These are phyloP conservation scores for Perizoma flavofasciatum DNA, from an alignment of 2,888 invertebrate species.

Conservation along the genomic window DNA sequence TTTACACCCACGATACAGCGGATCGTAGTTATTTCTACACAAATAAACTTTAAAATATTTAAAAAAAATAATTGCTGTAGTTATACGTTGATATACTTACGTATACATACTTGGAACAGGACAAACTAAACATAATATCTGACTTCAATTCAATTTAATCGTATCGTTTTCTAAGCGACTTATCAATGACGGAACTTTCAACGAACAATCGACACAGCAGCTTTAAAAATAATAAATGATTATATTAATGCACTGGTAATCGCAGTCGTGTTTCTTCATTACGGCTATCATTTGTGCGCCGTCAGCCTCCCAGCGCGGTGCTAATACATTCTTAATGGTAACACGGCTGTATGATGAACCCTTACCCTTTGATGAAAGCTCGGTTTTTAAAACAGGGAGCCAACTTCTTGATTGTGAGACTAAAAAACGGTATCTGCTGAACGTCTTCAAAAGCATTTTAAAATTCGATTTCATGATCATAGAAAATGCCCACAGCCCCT, in stretches of 20 bases:
- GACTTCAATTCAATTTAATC: background rate
- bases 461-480: no score
- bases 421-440: no score
- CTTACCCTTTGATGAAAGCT: constrained; percentile 9
- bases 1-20: no score
- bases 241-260: constrained; percentile 58
- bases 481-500: no score
- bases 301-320: constrained; percentile 63
- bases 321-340: constrained; percentile 70
- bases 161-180: background rate
- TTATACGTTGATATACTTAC: no score
- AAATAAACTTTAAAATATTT: no score
- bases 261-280: constrained; percentile 67
- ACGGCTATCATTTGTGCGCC: constrained; percentile 62
- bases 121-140: no score
- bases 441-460: no score
- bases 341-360: constrained; percentile 48
- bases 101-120: no score
- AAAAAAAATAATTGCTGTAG: no score
- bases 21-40: no score
- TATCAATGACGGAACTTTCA: background rate
- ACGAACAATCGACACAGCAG: constrained; percentile 26
- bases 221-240: constrained; percentile 61
- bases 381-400: constrained; percentile 7
- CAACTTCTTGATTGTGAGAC: background rate